phyloP scores from a whole-genome alignment of 30 jellyfish, hydroid and myxozoan species.

The Catostylus mosaicus region DNA sequence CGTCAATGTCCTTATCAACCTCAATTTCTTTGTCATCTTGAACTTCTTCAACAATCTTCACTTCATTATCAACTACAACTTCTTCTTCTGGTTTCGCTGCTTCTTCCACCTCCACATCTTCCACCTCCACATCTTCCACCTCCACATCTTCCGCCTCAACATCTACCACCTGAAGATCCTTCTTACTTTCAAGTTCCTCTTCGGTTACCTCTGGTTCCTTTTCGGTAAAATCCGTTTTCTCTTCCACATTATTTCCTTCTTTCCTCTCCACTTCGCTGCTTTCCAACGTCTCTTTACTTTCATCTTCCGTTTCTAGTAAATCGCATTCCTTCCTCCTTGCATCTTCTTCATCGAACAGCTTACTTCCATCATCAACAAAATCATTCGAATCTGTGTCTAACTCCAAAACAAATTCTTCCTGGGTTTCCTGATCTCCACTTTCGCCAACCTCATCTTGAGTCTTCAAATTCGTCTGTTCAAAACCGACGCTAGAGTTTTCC shows the following conservation, averaged over 20 bases:
- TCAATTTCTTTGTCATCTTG: not conserved
- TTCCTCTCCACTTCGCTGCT: no score
- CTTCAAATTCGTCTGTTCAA: no score
- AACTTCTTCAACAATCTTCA: not conserved
- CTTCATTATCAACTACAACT: conserved; percentile 7
- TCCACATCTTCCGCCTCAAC: not conserved
- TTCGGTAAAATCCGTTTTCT: no score
- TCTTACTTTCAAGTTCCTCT: not conserved
- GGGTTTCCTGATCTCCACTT: not conserved
- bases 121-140: not conserved
- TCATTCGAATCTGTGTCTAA: not conserved
- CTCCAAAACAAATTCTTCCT: conserved; percentile 10
- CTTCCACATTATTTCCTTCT: no score
- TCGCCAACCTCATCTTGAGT: not conserved
- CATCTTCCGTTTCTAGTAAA: no score
- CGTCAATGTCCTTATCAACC: not conserved
- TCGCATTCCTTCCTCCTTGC: no score
- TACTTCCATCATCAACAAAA: not conserved
- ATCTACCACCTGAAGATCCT: not conserved
- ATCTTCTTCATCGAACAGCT: not conserved
- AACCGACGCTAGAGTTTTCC: no score
- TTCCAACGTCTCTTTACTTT: no score
- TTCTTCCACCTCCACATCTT: not conserved
- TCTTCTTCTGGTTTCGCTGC: not conserved
- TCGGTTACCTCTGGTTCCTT: no score